phyloP scores from a whole-genome alignment of 1,140 invertebrate genomes.

The Platyscapa corneri region DNA sequence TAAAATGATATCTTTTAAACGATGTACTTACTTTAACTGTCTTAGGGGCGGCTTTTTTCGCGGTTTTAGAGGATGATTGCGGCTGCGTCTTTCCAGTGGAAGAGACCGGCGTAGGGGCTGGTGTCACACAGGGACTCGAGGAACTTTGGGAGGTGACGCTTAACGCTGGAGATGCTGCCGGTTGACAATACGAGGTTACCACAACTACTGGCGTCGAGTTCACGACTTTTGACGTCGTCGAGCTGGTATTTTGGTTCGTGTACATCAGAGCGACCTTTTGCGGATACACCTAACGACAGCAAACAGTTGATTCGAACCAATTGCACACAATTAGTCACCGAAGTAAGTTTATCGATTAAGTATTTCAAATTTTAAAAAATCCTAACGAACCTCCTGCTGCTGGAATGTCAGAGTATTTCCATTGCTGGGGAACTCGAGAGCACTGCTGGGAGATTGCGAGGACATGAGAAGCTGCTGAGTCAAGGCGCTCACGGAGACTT shows the following conservation, averaged over 20 bases:
- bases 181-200: conserved; percentile 77
- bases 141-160: conserved; percentile 79
- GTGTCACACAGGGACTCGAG: conserved; percentile 78
- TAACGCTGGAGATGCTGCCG: conserved; percentile 76
- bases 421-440: conserved; percentile 64
- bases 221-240: conserved; percentile 66
- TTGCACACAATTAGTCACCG: not conserved
- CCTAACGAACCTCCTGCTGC: conserved; percentile 37
- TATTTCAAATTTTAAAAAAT: too few species aligned
- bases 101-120: conserved; percentile 72
- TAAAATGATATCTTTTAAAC: conserved; percentile 60
- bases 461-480: conserved; percentile 70
- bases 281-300: conserved; percentile 61
- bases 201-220: conserved; percentile 77
- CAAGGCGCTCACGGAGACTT: conserved; percentile 59
- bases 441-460: conserved; percentile 60
- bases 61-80: conserved; percentile 72
- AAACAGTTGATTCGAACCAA: not conserved
- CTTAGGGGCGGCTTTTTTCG: conserved; percentile 76
- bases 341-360: not conserved
- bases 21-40: conserved; percentile 74
- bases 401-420: conserved; percentile 65
- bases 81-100: conserved; percentile 67
- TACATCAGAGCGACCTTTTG: conserved; percentile 72
- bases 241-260: conserved; percentile 68